These are phyloP conservation scores for Patella vulgata DNA, from an alignment of 1,140 invertebrate genomes.

Conservation along the genomic window DNA sequence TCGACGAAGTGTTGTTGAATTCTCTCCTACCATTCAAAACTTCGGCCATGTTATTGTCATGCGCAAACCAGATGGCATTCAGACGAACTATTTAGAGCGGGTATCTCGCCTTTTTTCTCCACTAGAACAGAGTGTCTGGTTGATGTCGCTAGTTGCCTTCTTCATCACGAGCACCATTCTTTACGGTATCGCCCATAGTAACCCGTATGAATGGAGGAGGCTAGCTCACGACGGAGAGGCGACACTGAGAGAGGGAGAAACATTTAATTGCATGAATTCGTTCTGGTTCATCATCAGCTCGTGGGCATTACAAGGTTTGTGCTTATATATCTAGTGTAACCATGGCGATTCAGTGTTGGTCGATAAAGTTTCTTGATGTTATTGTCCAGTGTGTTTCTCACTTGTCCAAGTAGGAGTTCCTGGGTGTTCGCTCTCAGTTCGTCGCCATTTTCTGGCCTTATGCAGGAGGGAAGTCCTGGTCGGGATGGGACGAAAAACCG, in stretches of 20 bases:
- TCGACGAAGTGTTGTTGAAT: constrained; percentile 50
- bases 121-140: constrained; percentile 79
- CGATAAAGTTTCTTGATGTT: too few species aligned
- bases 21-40: constrained; percentile 57
- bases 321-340: not conserved
- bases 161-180: constrained; percentile 90
- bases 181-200: constrained; percentile 84
- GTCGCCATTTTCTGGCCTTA: too few species aligned
- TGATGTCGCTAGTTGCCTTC: constrained; percentile 51
- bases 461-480: too few species aligned
- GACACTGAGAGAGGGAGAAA: constrained; percentile 45
- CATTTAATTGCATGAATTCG: constrained; percentile 59
- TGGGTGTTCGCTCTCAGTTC: too few species aligned
- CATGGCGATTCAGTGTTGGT: too few species aligned
- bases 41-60: constrained; percentile 56
- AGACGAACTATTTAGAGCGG: constrained; percentile 33
- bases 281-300: constrained; percentile 58
- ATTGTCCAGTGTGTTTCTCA: too few species aligned
- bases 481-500: too few species aligned
- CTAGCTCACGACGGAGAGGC: constrained; percentile 56
- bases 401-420: too few species aligned
- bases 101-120: constrained; percentile 96
- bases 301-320: constrained; percentile 52
- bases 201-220: constrained; percentile 91
- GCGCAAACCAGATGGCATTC: constrained; percentile 38